Evolutionary conservation across 2,888 invertebrate genomes (phyloP), one percentile per base, ranked within the genome.

Genomic region (Candidula unifasciata): DNA sequence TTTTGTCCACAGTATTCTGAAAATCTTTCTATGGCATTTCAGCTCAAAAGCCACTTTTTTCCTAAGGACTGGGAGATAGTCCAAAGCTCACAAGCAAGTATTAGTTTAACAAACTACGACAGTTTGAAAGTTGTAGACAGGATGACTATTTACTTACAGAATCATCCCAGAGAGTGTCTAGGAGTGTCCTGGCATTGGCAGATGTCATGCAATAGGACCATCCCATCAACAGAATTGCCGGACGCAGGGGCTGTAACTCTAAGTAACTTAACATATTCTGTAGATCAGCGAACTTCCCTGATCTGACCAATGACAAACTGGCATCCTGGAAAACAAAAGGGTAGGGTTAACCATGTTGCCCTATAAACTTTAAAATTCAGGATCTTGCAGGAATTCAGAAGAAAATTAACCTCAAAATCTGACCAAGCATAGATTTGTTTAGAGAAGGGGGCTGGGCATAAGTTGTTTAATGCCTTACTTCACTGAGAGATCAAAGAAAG

Each of bases 161-260:
- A 69, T 90, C 87, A 85, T 88, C 88, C 90, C 91, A 91, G 8
- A 93, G 88, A 8, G 89, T 89, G 80, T 90, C 85, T 10, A 93
- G 86, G 37, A 93, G 88, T 74, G 87, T 86, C 83, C 89, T 89
- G 10, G 92, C 92, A 82, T 90, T 88, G 44, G 87, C 84, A 30
- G 89, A 89, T 30, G 89, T 89, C 77, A 87, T 87, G 86, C 92
- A 92, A 73, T 89, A 88, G 8, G 90, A 89, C 92, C 92, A 93
- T 54, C 92, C 92, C 44, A 92, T 87, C 37, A 93, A 87, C 10
- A 93, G 87, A 57, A 93, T 88, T 37, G 92, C 83, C 18, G 92
- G 91, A 76, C 90, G 90, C 85, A 93, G 86, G 77, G 91, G 90
- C 74, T 88, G 87, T 64, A 92, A 89, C 87, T 93, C 92, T 84